Base-by-base conservation (phyloP, 2,888 invertebrate genomes). In the Acanthosoma haemorrhoidale region DNA sequence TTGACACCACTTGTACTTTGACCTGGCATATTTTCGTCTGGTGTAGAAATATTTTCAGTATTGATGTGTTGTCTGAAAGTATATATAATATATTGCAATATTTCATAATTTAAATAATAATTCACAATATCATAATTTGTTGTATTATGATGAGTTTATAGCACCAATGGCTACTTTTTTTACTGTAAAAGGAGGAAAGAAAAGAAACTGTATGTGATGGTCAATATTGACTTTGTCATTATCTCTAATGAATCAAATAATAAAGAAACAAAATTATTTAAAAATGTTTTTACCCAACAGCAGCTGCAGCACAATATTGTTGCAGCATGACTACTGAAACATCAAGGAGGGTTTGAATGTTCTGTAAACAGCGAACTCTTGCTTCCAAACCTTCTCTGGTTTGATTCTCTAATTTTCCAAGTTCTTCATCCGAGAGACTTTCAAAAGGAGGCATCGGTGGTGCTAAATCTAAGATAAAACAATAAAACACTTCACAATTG, bases 241-340 rank as follows among this genome's bases (percentile, higher is more conserved):
- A n/a, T n/a, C n/a, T n/a, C n/a, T n/a, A n/a, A n/a, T n/a, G n/a
- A n/a, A n/a, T n/a, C n/a, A n/a, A n/a, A n/a, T n/a, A n/a, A n/a
- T n/a, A n/a, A n/a, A n/a, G n/a, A n/a, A n/a, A n/a, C n/a, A n/a
- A n/a, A n/a, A n/a, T n/a, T n/a, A n/a, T n/a, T n/a, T n/a, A n/a
- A n/a, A n/a, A n/a, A n/a, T n/a, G n/a, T n/a, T 18, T 18, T 59
- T 59, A 59, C 59, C 59, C 63, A 8, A 70, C 72, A 70, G 82
- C 76, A 60, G 88, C 87, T 21, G 89, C 87, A 61, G 86, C 83
- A 71, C 89, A 88, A 80, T 97, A 98, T 79, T 97, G 96, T 77
- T 93, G 91, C 91, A 98, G 94, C 82, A 98, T 89, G 61, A 93
- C 83, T 72, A 92, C 91, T 3, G 96, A 95, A 43, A 96, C 94